A percentile compares a stretch with the other conserved stretches of the same genome.
phyloP scores from a whole-genome alignment of 1,140 invertebrate species.

The Drosophila malerkotliana region DNA sequence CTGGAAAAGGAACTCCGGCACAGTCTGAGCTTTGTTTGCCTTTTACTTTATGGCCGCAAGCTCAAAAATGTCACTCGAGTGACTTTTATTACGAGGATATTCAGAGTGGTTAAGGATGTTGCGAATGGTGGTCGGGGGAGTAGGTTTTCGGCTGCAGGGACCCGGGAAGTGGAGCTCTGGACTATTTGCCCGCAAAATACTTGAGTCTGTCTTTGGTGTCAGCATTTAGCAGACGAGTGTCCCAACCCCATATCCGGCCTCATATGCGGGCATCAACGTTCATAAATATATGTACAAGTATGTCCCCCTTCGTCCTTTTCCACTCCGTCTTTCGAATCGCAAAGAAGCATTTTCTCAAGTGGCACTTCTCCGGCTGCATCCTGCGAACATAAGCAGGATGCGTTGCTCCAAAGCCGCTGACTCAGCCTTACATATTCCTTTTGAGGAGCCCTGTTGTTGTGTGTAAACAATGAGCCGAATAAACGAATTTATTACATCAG shows the following conservation, averaged over 20 bases:
- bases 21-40: slow-evolving; percentile 67
- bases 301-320: slow-evolving; percentile 3
- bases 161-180: slow-evolving; percentile 10
- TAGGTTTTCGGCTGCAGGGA: background rate
- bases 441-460: slow-evolving; percentile 25
- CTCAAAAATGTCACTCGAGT: slow-evolving; percentile 79
- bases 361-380: slow-evolving; percentile 44
- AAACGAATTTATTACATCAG: slow-evolving; percentile 55
- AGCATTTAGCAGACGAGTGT: slow-evolving; percentile 76
- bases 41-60: slow-evolving; percentile 73
- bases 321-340: slow-evolving; percentile 15
- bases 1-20: slow-evolving; percentile 58
- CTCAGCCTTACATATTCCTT: slow-evolving; percentile 28
- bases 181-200: slow-evolving; percentile 80
- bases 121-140: background rate
- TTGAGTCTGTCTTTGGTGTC: slow-evolving; percentile 74
- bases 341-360: slow-evolving; percentile 53
- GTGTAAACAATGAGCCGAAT: slow-evolving; percentile 46
- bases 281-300: slow-evolving; percentile 1
- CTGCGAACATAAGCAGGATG: slow-evolving; percentile 52
- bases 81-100: slow-evolving; percentile 71
- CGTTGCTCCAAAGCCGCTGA: slow-evolving; percentile 35
- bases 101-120: slow-evolving; percentile 18
- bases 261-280: slow-evolving; percentile 10
- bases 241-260: slow-evolving; percentile 2